phyloP scores from a whole-genome alignment of 2,113 vertebrate genomes.

The Datnioides undecimradiatus region DNA sequence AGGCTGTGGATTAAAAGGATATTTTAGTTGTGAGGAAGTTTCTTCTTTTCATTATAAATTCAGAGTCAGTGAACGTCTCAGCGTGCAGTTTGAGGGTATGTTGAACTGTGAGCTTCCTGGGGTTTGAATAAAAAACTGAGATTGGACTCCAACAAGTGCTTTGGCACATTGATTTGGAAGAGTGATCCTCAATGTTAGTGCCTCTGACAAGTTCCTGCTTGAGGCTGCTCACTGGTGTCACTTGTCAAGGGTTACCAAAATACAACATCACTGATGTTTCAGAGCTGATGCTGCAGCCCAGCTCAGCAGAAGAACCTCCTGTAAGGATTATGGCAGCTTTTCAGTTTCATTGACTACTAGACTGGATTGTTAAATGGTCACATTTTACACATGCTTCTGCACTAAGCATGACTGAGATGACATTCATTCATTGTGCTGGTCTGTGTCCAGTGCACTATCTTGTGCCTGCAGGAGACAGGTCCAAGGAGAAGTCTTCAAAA shows the following conservation, averaged over 20 bases:
- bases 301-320: background rate
- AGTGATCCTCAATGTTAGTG: conserved; percentile 26
- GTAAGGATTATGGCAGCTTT: background rate
- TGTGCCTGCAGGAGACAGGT: background rate
- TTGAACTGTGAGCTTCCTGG: background rate
- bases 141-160: conserved; percentile 21
- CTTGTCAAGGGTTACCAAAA: conserved; percentile 47
- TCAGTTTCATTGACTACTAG: too few relatives aligned
- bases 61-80: background rate
- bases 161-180: conserved; percentile 39
- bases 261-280: conserved; percentile 34
- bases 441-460: background rate
- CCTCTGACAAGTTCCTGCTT: conserved; percentile 58
- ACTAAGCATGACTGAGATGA: background rate
- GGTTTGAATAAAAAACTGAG: background rate
- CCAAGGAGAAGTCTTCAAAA: background rate
- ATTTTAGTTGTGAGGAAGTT: background rate
- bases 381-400: background rate
- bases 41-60: background rate
- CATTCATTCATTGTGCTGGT: background rate
- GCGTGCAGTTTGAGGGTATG: background rate
- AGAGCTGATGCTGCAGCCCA: conserved; percentile 8
- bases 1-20: background rate
- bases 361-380: background rate
- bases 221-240: conserved; percentile 46